Percentiles rank a stretch among this genome's conserved stretches.
Conservation (phyloP, 2,113 vertebrate species). For the Ailuropoda melanoleuca region DNA sequence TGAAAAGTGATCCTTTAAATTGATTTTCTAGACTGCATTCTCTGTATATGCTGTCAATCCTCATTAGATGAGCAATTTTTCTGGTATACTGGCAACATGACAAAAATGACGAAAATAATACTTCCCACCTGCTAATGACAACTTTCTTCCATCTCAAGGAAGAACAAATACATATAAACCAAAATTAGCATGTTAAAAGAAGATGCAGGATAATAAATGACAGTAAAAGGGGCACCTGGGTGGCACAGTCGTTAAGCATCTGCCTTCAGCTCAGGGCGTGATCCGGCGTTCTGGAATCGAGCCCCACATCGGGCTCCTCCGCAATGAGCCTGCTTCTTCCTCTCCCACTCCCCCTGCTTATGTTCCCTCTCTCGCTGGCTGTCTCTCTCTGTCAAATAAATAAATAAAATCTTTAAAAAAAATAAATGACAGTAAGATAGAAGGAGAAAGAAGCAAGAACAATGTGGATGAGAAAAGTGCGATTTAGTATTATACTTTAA, state of each 20-base stretch:
- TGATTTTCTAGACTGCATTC: background rate
- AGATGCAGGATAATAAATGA: background rate
- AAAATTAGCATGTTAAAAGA: slow-evolving; percentile 24
- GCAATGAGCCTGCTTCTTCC: too few species aligned
- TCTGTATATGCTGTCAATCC: background rate
- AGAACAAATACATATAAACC: background rate
- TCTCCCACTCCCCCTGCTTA: too few species aligned
- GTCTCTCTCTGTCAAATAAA: too few species aligned
- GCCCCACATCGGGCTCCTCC: too few species aligned
- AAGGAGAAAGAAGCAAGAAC: background rate
- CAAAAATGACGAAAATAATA: slow-evolving; percentile 34
- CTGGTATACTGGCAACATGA: background rate
- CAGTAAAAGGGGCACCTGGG: too few species aligned
- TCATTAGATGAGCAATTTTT: slow-evolving; percentile 14
- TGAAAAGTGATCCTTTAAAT: background rate
- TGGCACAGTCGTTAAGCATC: too few species aligned
- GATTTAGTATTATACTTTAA: background rate
- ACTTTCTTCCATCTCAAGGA: background rate
- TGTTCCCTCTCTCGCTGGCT: too few species aligned
- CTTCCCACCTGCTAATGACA: slow-evolving; percentile 14
- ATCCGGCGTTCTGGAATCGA: too few species aligned
- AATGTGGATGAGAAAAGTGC: background rate
- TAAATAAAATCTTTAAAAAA: too few species aligned
- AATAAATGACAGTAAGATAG: background rate
- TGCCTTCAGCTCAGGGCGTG: too few species aligned